Conservation (phyloP, 1,140 invertebrate genomes). For the Anastatus disparis region DNA sequence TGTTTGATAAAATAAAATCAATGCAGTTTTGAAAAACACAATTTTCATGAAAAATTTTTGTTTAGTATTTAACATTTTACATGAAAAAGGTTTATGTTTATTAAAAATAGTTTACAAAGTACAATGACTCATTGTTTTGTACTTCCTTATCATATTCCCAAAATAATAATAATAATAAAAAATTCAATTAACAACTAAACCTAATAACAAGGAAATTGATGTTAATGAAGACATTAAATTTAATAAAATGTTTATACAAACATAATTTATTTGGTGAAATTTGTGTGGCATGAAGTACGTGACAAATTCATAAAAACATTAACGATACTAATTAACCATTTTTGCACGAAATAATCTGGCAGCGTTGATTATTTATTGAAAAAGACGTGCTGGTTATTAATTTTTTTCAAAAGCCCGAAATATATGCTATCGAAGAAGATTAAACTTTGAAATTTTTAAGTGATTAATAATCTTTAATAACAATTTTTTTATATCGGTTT, state of each 20-base stretch:
- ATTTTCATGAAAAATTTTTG: no score
- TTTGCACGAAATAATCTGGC: conserved; percentile 63
- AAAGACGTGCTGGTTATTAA: neutral
- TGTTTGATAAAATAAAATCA: no score
- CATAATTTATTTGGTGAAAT: no score
- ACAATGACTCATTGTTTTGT: neutral
- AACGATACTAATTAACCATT: conserved; percentile 60
- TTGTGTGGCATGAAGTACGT: conserved; percentile 56
- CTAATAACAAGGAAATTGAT: conserved; percentile 4
- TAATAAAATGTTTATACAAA: conserved; percentile 36
- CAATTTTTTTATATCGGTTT: neutral
- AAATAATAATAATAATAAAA: conserved; percentile 13
- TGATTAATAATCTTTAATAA: neutral
- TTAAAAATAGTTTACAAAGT: neutral
- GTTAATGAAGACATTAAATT: conserved; percentile 11
- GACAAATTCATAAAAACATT: conserved; percentile 58
- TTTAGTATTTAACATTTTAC: no score
- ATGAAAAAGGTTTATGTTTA: no score
- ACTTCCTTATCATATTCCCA: neutral
- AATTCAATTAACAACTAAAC: neutral
- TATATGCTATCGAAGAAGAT: no score
- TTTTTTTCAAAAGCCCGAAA: conserved; percentile 10
- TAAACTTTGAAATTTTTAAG: no score
- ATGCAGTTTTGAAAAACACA: no score
- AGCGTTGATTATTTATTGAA: conserved; percentile 38